Evolutionary conservation across 2,888 invertebrate species (phyloP).

Genomic region (Temnothorax ravouxi): DNA sequence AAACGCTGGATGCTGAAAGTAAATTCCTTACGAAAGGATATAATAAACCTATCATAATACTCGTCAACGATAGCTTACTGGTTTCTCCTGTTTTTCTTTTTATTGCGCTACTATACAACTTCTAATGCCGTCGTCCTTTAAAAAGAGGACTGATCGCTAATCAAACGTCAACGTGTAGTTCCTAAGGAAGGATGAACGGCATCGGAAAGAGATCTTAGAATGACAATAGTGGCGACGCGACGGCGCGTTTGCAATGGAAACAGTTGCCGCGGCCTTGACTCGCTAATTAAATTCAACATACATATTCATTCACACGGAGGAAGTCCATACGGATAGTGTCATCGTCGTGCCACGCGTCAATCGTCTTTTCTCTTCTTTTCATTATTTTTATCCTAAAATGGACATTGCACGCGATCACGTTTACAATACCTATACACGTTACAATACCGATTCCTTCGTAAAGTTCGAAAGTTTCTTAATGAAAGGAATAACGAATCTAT

Average conservation of each 20-base stretch:
- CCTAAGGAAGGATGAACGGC: background rate
- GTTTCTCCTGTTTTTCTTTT: background rate
- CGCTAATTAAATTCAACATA: slow-evolving; percentile 81
- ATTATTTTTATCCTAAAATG: background rate
- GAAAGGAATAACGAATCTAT: background rate
- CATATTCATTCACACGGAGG: slow-evolving; percentile 81
- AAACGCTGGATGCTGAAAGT: background rate
- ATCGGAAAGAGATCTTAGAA: background rate
- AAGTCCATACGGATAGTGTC: slow-evolving; percentile 75
- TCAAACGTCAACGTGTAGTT: background rate
- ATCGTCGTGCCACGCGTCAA: slow-evolving; percentile 57
- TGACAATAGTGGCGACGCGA: slow-evolving; percentile 30
- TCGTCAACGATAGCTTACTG: background rate
- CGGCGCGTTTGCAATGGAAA: slow-evolving; percentile 73
- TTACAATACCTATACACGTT: background rate
- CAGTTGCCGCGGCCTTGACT: slow-evolving; percentile 82
- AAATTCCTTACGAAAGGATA: background rate
- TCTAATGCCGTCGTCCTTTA: background rate
- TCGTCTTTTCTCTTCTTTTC: slow-evolving; percentile 39
- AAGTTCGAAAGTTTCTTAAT: background rate
- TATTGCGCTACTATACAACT: background rate
- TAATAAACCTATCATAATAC: background rate
- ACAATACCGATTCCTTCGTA: background rate
- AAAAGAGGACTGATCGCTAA: background rate
- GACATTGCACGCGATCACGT: background rate